These are phyloP conservation scores for Eptesicus fuscus DNA, from an alignment of 2,113 vertebrate genomes.

Conservation along the genomic window DNA sequence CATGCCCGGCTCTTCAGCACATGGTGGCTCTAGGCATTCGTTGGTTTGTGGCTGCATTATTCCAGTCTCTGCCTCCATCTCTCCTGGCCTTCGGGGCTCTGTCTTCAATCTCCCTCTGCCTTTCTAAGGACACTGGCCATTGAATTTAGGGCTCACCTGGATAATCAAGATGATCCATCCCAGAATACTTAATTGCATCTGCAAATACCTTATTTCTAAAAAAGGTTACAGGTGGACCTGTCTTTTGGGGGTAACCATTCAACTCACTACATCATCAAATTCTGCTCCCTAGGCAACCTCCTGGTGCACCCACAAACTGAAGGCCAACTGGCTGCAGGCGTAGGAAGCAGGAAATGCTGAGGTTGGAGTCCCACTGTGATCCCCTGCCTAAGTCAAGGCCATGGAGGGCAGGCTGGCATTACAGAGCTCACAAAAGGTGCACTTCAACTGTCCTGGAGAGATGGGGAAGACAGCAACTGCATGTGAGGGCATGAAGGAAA, in stretches of 20 bases:
- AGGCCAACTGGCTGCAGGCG: background rate
- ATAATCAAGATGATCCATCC: background rate
- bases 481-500: background rate
- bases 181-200: background rate
- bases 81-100: background rate
- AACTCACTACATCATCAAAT: background rate
- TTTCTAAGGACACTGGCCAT: background rate
- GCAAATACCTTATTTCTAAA: background rate
- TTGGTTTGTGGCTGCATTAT: background rate
- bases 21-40: background rate
- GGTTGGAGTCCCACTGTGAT: background rate
- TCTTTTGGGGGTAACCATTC: background rate
- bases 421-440: background rate
- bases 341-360: background rate
- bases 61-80: background rate
- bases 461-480: too few relatives aligned
- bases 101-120: background rate
- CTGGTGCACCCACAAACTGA: background rate
- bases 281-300: background rate
- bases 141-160: background rate
- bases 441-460: rapidly evolving
- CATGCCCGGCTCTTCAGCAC: too few relatives aligned
- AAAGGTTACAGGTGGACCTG: background rate
- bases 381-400: background rate
- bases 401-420: background rate